phyloP scores from a whole-genome alignment of 2,888 invertebrate species.

The Eutolmus rufibarbis region DNA sequence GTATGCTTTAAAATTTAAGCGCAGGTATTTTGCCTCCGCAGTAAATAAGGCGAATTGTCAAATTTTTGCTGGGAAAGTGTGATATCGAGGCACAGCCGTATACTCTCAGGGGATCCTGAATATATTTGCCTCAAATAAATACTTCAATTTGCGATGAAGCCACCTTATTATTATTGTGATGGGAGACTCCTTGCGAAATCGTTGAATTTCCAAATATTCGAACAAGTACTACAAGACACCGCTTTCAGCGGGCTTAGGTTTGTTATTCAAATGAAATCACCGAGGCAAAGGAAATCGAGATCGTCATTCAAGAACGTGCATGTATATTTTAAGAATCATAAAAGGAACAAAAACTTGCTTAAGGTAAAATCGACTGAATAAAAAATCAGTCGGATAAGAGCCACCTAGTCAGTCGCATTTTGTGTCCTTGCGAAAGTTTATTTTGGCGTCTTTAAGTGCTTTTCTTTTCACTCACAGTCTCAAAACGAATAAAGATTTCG shows the following conservation, averaged over 20 bases:
- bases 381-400: conserved; percentile 25
- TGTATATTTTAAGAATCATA: conserved; percentile 13
- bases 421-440: background rate
- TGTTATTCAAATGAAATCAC: conserved; percentile 28
- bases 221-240: conserved; percentile 1
- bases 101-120: conserved; percentile 1
- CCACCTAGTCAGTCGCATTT: conserved; percentile 20
- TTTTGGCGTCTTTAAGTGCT: conserved; percentile 24
- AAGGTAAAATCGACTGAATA: conserved; percentile 24
- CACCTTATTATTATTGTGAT: conserved; percentile 14
- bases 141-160: conserved; percentile 20
- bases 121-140: conserved; percentile 14
- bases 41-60: background rate
- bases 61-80: background rate
- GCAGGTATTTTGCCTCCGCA: background rate
- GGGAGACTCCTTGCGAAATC: background rate
- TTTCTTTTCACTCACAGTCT: background rate
- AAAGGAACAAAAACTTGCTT: conserved; percentile 16
- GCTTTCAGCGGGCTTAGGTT: conserved; percentile 23
- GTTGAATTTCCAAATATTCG: conserved; percentile 4
- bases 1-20: background rate
- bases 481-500: conserved; percentile 1
- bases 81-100: background rate
- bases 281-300: conserved; percentile 12
- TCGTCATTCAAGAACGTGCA: conserved; percentile 23